Conservation (phyloP, 2,797 vertebrate species). For the Pseudochirops cupreus region DNA sequence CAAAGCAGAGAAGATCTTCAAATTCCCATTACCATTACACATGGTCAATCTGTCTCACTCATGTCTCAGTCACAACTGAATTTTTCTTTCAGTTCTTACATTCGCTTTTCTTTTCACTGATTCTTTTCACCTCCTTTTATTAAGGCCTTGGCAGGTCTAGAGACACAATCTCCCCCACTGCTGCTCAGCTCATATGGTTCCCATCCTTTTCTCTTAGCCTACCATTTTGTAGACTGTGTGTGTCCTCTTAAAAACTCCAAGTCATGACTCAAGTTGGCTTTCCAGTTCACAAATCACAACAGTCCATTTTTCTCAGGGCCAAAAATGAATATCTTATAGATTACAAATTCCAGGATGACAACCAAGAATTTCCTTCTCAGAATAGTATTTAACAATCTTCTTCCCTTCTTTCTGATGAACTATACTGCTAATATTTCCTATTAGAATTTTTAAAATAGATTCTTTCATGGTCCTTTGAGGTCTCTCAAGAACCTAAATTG, state of each 20-base stretch:
- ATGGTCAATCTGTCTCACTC: background rate
- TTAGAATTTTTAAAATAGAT: background rate
- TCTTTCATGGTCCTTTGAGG: background rate
- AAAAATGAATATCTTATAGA: background rate
- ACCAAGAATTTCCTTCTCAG: background rate
- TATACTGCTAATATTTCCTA: background rate
- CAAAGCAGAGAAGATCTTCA: too few relatives aligned
- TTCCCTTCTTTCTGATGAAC: too few relatives aligned
- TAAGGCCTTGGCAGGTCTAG: background rate
- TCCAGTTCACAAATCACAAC: background rate
- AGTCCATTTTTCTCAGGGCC: background rate
- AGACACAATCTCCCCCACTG: background rate
- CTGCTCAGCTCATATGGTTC: background rate
- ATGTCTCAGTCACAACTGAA: background rate
- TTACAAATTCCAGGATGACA: background rate
- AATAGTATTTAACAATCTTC: background rate
- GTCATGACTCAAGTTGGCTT: background rate
- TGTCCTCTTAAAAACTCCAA: too few relatives aligned
- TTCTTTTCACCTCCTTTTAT: background rate
- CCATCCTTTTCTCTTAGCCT: background rate
- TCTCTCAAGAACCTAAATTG: background rate
- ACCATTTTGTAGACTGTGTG: background rate
- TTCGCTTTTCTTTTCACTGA: background rate
- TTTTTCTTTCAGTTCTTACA: background rate
- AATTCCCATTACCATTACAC: too few relatives aligned